Evolutionary conservation across 2,113 vertebrate species (phyloP).

Genomic region (Paralichthys olivaceus): DNA sequence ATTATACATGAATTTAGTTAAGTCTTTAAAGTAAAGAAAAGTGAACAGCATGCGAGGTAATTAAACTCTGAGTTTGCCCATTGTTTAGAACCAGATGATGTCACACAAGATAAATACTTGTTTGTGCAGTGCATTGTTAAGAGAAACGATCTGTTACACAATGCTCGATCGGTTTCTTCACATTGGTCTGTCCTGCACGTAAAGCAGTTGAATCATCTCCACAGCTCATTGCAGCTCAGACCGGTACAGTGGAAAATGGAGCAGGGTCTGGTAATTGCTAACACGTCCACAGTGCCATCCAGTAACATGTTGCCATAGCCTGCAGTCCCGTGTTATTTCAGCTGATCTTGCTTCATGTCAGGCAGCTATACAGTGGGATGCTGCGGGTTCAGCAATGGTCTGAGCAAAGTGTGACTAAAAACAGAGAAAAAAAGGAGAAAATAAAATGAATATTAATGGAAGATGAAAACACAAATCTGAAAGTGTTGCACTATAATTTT

Average conservation of each 20-base stretch:
- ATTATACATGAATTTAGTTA: not conserved
- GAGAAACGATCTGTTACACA: conserved; percentile 11
- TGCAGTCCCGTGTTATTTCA: no score
- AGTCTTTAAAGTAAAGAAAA: conserved; percentile 9
- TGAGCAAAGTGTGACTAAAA: no score
- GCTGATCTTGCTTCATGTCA: no score
- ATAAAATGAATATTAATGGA: no score
- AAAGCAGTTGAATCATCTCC: not conserved
- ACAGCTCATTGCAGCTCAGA: not conserved
- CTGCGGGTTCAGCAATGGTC: no score
- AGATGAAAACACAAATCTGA: no score
- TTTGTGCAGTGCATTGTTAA: not conserved
- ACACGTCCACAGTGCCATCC: no score
- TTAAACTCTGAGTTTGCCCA: not conserved
- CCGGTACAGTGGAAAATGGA: not conserved
- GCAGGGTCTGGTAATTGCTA: not conserved
- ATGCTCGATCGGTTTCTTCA: not conserved
- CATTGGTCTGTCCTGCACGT: conserved; percentile 9
- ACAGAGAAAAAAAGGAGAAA: no score
- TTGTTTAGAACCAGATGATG: conserved; percentile 2
- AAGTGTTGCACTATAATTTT: no score
- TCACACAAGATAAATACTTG: conserved; percentile 13
- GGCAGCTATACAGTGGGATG: no score
- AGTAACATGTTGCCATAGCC: no score
- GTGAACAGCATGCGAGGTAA: not conserved